phyloP scores from a whole-genome alignment of 1,140 invertebrate species.

The Himalopsyche phryganea region DNA sequence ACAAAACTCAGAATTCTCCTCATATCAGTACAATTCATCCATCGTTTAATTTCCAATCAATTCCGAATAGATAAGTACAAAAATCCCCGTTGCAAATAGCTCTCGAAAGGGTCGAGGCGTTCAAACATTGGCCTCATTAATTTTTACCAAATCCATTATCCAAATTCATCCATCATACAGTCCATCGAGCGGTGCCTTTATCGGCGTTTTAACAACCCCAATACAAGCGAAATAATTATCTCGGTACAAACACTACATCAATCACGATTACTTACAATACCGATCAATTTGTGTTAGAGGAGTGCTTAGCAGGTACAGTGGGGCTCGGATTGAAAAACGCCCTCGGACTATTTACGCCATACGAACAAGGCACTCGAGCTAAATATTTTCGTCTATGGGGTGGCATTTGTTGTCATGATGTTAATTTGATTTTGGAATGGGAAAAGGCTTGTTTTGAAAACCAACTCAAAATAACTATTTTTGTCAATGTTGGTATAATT shows the following conservation, averaged over 20 bases:
- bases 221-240: conserved; percentile 19
- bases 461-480: too few relatives aligned
- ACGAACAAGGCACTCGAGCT: neutral
- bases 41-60: too few relatives aligned
- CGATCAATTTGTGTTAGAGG: conserved; percentile 25
- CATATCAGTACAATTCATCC: too few relatives aligned
- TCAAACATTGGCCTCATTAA: neutral
- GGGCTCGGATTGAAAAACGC: conserved; percentile 9
- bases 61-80: too few relatives aligned
- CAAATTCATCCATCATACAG: conserved; percentile 18
- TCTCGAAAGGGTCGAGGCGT: neutral
- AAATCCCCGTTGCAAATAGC: neutral
- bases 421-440: too few relatives aligned
- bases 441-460: too few relatives aligned
- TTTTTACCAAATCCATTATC: conserved; percentile 20
- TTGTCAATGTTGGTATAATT: too few relatives aligned
- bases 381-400: conserved; percentile 3
- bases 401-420: too few relatives aligned
- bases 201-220: conserved; percentile 6
- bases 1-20: too few relatives aligned
- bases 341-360: neutral
- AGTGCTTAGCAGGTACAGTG: neutral
- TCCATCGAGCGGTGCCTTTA: conserved; percentile 1
- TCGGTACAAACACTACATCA: conserved; percentile 16
- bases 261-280: conserved; percentile 24